Evolutionary conservation across 2,113 vertebrate genomes (phyloP).

Genomic region (Strix uralensis): DNA sequence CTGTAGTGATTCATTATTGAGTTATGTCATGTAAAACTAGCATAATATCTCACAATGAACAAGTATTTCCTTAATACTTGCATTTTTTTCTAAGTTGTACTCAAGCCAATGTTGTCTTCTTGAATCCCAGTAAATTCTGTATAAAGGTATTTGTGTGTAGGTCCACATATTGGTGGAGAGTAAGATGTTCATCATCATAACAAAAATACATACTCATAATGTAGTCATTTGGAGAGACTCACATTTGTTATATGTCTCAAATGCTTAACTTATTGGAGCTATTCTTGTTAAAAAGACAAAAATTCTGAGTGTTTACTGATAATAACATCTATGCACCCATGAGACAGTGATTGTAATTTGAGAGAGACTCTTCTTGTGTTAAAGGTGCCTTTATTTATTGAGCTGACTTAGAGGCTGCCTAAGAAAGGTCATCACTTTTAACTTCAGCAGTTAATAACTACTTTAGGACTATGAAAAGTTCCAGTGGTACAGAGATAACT

Average conservation of each 20-base stretch:
- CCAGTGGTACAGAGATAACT: background rate
- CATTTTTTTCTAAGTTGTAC: background rate
- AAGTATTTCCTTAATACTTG: background rate
- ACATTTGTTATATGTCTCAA: background rate
- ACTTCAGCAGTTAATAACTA: background rate
- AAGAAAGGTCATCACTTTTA: background rate
- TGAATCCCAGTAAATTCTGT: background rate
- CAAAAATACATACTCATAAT: background rate
- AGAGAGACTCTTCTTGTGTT: background rate
- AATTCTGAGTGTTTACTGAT: background rate
- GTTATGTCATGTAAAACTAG: background rate
- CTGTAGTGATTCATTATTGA: slow-evolving; percentile 15
- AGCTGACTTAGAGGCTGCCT: background rate
- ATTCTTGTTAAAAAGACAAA: background rate
- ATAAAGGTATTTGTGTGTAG: background rate
- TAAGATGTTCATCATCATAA: background rate
- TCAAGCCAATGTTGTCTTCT: background rate
- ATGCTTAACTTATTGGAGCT: background rate
- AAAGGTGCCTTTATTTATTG: background rate
- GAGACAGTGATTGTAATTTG: background rate
- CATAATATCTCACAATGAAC: background rate
- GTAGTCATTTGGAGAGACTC: background rate
- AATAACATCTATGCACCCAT: background rate
- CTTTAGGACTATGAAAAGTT: background rate
- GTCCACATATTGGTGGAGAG: background rate